These are phyloP conservation scores for Leptopterna dolabrata DNA, from an alignment of 2,888 invertebrate genomes.

Conservation along the genomic window DNA sequence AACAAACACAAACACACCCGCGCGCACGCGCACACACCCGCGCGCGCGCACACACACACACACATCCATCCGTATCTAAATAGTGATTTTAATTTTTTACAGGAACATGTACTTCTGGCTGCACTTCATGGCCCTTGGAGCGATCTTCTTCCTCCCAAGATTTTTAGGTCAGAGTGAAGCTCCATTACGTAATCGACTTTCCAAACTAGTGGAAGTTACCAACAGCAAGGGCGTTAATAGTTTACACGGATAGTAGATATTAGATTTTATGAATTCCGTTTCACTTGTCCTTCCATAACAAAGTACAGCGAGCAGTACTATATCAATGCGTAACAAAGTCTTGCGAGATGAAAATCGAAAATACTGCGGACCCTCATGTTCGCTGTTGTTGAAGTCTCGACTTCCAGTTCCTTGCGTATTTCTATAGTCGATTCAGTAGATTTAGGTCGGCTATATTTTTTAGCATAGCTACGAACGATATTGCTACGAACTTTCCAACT, in stretches of 20 bases:
- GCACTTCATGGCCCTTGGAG: conserved; percentile 66
- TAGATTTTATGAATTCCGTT: background rate
- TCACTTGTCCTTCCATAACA: background rate
- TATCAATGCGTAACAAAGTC: background rate
- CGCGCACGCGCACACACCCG: too few species aligned
- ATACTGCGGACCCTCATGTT: too few species aligned
- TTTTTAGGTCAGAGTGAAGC: conserved; percentile 57
- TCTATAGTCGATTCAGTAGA: background rate
- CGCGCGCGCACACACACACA: too few species aligned
- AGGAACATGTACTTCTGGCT: conserved; percentile 68
- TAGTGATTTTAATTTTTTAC: conserved; percentile 9
- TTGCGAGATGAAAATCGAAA: background rate
- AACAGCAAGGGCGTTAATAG: conserved; percentile 58
- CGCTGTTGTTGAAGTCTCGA: background rate
- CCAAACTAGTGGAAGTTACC: conserved; percentile 56
- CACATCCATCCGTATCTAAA: too few species aligned
- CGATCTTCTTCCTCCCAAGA: conserved; percentile 66
- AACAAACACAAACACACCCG: background rate
- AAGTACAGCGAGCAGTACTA: background rate
- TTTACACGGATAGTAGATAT: conserved; percentile 51
- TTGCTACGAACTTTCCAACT: background rate
- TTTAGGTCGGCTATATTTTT: background rate
- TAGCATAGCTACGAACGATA: background rate
- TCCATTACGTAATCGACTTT: conserved; percentile 55
- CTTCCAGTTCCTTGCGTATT: background rate